Percentiles rank a stretch among this genome's conserved stretches.
Evolutionary conservation across 1,140 invertebrate genomes (phyloP).

Genomic region (Drosophila guanche): DNA sequence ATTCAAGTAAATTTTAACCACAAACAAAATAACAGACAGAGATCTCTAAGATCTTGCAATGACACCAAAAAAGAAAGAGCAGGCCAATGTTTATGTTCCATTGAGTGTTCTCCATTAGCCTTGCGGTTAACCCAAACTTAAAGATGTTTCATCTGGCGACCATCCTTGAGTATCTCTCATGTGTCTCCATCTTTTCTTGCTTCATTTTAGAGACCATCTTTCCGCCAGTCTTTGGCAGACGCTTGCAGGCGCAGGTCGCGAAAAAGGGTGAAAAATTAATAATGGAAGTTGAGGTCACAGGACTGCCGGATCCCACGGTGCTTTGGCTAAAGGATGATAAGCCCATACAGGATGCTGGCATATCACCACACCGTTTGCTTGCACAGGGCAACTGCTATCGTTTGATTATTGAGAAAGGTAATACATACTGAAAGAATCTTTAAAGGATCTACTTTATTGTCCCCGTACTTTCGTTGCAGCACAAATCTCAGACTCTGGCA

Average conservation of each 20-base stretch:
- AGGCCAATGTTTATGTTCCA: constrained; percentile 49
- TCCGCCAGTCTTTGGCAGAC: constrained; percentile 91
- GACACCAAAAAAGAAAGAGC: constrained; percentile 53
- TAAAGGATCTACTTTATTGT: not conserved
- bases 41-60: constrained; percentile 61
- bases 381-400: constrained; percentile 88
- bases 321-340: constrained; percentile 90
- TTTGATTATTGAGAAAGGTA: constrained; percentile 89
- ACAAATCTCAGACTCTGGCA: constrained; percentile 87
- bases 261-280: constrained; percentile 89
- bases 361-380: constrained; percentile 84
- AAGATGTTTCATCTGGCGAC: constrained; percentile 11
- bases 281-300: constrained; percentile 92
- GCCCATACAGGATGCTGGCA: constrained; percentile 84
- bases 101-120: constrained; percentile 6
- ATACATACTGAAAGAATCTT: constrained; percentile 2
- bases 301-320: constrained; percentile 89
- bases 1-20: constrained; percentile 68
- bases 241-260: constrained; percentile 90
- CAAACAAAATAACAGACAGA: not conserved
- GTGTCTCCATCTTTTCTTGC: constrained; percentile 8
- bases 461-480: constrained; percentile 34
- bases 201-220: constrained; percentile 87
- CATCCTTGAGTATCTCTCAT: not conserved
- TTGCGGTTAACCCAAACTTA: constrained; percentile 23